Base-by-base conservation (phyloP, 2,888 invertebrate genomes). In the Oscheius sp. region DNA sequence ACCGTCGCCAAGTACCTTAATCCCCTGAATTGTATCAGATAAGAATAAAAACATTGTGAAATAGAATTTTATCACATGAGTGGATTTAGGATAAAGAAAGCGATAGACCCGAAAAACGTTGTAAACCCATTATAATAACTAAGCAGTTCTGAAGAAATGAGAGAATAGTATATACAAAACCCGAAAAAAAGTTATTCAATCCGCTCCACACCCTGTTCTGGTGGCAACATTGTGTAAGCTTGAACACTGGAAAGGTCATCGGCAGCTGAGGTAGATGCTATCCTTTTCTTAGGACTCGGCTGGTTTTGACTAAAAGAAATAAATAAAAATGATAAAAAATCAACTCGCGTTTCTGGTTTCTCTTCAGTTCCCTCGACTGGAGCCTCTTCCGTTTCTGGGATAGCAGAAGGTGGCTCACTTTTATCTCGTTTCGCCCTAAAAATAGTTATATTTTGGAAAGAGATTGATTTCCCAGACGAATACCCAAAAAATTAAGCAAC, bases 191-290 rank as follows among this genome's bases (percentile, higher is more conserved):
- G 5, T 55, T 55, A 80, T 58, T 80, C 80, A n/a, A 80, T 80
- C 20, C 80, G 46, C 25, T 79, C 77, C 15, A 79, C 79, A 6
- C 80, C 80, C 65, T 79, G 74, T 39, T 76, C 80, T 8, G 79
- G 79, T 2, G 70, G 66, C 15, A 74, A 42, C 79, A 80, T 80
- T 12, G 71, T 78, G 52, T 79, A 80, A 10, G 80, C 80, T 39
- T 73, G 73, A 8, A 80, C 78, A 29, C 76, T 75, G 4, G 72
- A 69, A 46, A 79, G 58, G 52, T 74, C 75, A 20, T 76, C 75
- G n/a, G 63, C 50, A 8, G 46, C 37, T 0, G 72, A 52, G 34
- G 72, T 23, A 17, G 70, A 46, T 12, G 70, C 37, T 23, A 68
- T 45, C 31, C 70, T 68, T 50, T 80, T 80, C 71, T 76, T 70